phyloP scores from a whole-genome alignment of 2,888 invertebrate species.

The Pinctada fucata region DNA sequence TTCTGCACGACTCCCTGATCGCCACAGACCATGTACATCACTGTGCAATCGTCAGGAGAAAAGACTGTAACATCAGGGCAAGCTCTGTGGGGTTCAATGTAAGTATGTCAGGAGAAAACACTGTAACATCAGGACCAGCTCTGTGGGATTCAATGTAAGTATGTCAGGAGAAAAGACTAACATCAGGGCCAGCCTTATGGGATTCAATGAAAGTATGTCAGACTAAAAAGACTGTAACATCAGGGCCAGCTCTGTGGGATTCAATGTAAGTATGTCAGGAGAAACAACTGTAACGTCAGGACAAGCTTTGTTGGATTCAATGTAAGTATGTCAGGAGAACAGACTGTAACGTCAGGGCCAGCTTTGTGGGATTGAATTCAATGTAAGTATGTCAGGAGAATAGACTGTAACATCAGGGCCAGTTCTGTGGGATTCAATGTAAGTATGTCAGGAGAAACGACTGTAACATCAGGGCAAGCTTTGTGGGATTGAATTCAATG shows the following conservation, averaged over 20 bases:
- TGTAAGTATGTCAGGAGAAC: constrained; percentile 53
- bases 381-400: constrained; percentile 53
- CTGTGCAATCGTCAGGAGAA: constrained; percentile 73
- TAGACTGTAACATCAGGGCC: constrained; percentile 71
- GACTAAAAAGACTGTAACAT: constrained; percentile 70
- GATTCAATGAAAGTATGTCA: constrained; percentile 70
- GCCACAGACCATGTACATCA: constrained; percentile 75
- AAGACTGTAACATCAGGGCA: constrained; percentile 70
- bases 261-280: constrained; percentile 64
- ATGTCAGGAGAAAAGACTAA: neutral
- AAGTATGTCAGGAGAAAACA: constrained; percentile 35
- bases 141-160: constrained; percentile 75
- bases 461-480: constrained; percentile 69
- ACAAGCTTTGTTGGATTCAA: constrained; percentile 72
- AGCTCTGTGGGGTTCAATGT: constrained; percentile 76
- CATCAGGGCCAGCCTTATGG: constrained; percentile 50
- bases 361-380: no score
- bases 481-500: constrained; percentile 72
- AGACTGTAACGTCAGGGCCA: no score
- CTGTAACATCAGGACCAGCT: constrained; percentile 37
- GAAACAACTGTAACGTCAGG: no score
- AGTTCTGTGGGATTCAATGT: no score
- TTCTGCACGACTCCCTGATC: constrained; percentile 75
- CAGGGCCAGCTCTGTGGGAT: constrained; percentile 74
- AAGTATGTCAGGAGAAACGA: constrained; percentile 65